phyloP scores from a whole-genome alignment of 1,140 invertebrate genomes.

The Solen grandis region DNA sequence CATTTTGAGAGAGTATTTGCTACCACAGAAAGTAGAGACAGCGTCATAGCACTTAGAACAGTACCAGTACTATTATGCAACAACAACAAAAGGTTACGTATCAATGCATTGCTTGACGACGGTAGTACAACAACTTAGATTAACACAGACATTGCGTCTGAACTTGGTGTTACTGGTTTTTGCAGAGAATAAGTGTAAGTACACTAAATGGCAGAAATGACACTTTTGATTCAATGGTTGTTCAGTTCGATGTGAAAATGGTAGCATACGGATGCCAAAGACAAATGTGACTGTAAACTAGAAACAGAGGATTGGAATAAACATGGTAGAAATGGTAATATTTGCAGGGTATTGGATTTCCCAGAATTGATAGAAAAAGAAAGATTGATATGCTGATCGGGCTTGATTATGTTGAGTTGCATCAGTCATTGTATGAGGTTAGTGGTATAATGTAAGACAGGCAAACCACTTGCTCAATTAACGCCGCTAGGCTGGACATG shows the following conservation, averaged over 20 bases:
- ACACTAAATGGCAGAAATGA: not conserved
- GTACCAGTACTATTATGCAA: not conserved
- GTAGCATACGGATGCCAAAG: not conserved
- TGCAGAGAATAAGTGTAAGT: not conserved
- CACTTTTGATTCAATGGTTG: conserved; percentile 2
- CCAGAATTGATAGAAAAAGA: not conserved
- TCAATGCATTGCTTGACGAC: conserved; percentile 14
- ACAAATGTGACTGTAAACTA: conserved; percentile 6
- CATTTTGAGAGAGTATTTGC: too few species aligned
- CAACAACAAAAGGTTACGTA: not conserved
- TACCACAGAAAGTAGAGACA: not conserved
- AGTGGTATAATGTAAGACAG: not conserved
- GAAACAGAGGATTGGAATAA: conserved; percentile 22
- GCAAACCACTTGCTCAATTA: not conserved
- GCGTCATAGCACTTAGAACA: not conserved
- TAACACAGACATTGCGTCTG: not conserved
- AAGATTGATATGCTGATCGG: conserved; percentile 1
- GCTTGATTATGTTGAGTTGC: too few species aligned
- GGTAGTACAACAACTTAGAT: conserved; percentile 2
- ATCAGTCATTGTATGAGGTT: conserved; percentile 1
- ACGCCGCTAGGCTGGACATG: conserved; percentile 21
- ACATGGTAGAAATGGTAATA: not conserved
- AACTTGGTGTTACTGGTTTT: not conserved
- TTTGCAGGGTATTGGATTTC: conserved; percentile 12
- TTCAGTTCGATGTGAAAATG: not conserved